Evolutionary conservation across 2,888 invertebrate genomes (phyloP), one percentile per base, ranked within the genome.

Genomic region (Drosophila demipolita): DNA sequence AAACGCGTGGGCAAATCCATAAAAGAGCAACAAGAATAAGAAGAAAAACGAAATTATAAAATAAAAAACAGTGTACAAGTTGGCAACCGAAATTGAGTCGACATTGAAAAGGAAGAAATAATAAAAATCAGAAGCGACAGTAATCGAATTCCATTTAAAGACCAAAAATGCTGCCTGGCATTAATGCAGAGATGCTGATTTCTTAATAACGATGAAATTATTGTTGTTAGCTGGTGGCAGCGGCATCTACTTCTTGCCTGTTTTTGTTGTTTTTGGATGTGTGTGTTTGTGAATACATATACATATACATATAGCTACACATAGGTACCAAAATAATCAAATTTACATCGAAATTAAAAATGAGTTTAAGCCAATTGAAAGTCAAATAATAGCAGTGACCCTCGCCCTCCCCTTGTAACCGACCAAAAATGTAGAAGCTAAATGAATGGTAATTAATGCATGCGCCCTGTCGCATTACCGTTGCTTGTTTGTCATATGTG

Each of bases 371-470:
- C 65, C 57, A 78, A 76, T 61, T 67, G 64, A 73, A 59, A 62
- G 48, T 67, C 52, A 65, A 65, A 78, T 73, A 40, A 52, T 57
- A 42, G n/a, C 45, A 54, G 57, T 48, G 60, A 29, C 48, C 17
- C 33, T 3, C 20, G 11, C 3, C 17, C 32, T 45, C 3, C 17
- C 36, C 52, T 12, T 42, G 29, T 53, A 20, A 49, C 40, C 50
- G 49, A 40, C 42, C 57, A 66, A 69, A 74, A 70, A 9, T 75
- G 72, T 62, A 36, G 53, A 26, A 49, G 64, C 64, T 55, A 62
- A 77, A 60, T 77, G 64, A 73, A 67, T 70, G 81, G 63, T 57
- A 73, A 81, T 79, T 81, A 77, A 73, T 66, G 68, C 72, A 75
- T 55, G 36, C 36, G 54, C 49, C 58, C 38, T 53, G 20, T 26